These are phyloP conservation scores for Lerista edwardsae DNA, from an alignment of 2,797 vertebrate genomes.

Conservation along the genomic window DNA sequence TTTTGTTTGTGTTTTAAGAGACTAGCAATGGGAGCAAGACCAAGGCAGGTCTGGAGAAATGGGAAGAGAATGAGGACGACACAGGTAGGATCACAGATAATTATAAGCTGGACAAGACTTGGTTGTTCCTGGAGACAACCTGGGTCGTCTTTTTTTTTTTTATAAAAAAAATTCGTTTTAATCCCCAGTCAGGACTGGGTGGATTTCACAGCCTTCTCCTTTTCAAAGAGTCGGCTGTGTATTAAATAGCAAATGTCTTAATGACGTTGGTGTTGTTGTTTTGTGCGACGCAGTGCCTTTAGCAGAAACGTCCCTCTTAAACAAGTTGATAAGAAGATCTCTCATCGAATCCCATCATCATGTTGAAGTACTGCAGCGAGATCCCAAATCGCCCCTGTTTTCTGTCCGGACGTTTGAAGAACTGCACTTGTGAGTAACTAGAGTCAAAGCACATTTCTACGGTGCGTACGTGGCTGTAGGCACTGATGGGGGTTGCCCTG, in stretches of 20 bases:
- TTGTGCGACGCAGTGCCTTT: conserved; percentile 51
- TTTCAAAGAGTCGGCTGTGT: background rate
- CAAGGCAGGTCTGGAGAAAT: too few species aligned
- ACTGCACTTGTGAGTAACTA: conserved; percentile 77
- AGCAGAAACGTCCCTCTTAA: conserved; percentile 76
- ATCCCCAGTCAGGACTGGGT: too few species aligned
- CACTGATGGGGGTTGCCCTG: too few species aligned
- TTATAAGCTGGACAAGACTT: too few species aligned
- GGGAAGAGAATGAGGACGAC: background rate
- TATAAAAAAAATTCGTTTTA: too few species aligned
- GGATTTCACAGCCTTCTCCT: background rate
- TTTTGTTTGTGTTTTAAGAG: background rate
- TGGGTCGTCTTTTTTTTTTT: background rate
- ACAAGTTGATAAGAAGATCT: conserved; percentile 78
- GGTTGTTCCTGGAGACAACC: background rate
- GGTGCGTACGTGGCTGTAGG: background rate
- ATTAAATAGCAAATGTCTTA: background rate
- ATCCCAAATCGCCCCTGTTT: conserved; percentile 79
- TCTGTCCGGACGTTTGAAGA: conserved; percentile 80
- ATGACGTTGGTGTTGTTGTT: background rate
- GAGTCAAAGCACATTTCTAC: background rate
- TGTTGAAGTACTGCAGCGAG: conserved; percentile 79
- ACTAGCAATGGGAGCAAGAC: background rate
- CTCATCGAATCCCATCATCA: conserved; percentile 76
- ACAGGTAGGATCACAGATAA: conserved; percentile 16